A percentile compares a stretch with the other conserved stretches of the same genome.
Conservation (phyloP, 2,888 invertebrate species). For the Campoplex nolae region DNA sequence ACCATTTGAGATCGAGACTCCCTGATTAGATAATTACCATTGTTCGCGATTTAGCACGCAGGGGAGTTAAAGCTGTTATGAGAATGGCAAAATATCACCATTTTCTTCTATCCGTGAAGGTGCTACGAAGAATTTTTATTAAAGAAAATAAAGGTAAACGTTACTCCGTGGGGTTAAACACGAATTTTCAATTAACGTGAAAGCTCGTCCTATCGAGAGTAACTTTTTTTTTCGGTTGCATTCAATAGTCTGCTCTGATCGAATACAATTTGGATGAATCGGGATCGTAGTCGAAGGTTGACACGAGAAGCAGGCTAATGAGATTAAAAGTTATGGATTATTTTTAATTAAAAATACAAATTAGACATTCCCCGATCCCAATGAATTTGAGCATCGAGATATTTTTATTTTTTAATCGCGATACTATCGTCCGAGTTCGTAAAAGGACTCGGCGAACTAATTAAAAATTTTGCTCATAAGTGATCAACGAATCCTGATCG, state of each 20-base stretch:
- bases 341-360: no score
- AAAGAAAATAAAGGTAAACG: background rate
- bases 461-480: background rate
- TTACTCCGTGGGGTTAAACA: background rate
- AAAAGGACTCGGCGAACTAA: background rate
- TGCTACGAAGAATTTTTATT: background rate
- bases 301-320: background rate
- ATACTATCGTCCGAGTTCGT: background rate
- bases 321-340: background rate
- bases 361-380: background rate
- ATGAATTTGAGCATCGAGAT: background rate
- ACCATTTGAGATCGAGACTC: conserved; percentile 35
- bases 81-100: conserved; percentile 25
- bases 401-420: no score
- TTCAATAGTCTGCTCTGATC: background rate
- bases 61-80: conserved; percentile 3
- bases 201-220: background rate
- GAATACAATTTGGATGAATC: background rate
- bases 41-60: conserved; percentile 43
- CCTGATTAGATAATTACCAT: conserved; percentile 54
- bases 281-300: background rate
- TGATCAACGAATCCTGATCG: no score
- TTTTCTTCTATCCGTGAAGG: background rate
- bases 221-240: background rate
- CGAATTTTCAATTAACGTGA: background rate